These are phyloP conservation scores for Tragelaphus imberbis DNA, from an alignment of 2,113 vertebrate genomes.

Conservation along the genomic window DNA sequence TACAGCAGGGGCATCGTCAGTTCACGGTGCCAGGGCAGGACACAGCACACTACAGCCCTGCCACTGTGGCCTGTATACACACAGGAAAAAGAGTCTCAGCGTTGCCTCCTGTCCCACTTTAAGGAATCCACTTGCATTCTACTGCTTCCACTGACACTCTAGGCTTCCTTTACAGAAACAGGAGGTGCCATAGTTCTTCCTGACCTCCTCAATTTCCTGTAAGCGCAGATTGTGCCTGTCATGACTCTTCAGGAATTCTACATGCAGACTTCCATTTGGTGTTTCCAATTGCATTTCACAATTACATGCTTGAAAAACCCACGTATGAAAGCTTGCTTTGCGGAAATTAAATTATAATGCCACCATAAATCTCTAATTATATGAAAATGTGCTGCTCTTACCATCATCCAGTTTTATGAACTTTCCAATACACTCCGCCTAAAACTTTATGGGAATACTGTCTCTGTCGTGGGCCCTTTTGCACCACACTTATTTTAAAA, in stretches of 20 bases:
- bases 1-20: fast-evolving
- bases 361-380: slow-evolving; percentile 50
- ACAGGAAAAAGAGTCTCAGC: neutral
- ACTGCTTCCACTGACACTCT: neutral
- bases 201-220: neutral
- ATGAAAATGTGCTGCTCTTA: slow-evolving; percentile 18
- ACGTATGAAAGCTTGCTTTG: neutral
- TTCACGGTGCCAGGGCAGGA: neutral
- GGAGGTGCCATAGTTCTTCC: fast-evolving
- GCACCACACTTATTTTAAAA: neutral
- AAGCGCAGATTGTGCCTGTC: neutral
- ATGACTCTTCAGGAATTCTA: neutral
- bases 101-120: fast-evolving
- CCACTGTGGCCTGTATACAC: fast-evolving
- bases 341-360: slow-evolving; percentile 26
- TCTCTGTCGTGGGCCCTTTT: neutral
- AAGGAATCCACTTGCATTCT: neutral
- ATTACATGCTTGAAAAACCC: neutral
- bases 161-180: neutral
- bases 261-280: neutral
- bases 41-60: fast-evolving
- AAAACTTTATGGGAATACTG: neutral
- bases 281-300: slow-evolving; percentile 18
- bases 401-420: neutral
- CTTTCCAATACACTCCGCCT: slow-evolving; percentile 19